These are phyloP conservation scores for Zophobas morio DNA, from an alignment of 1,140 invertebrate species.

Conservation along the genomic window DNA sequence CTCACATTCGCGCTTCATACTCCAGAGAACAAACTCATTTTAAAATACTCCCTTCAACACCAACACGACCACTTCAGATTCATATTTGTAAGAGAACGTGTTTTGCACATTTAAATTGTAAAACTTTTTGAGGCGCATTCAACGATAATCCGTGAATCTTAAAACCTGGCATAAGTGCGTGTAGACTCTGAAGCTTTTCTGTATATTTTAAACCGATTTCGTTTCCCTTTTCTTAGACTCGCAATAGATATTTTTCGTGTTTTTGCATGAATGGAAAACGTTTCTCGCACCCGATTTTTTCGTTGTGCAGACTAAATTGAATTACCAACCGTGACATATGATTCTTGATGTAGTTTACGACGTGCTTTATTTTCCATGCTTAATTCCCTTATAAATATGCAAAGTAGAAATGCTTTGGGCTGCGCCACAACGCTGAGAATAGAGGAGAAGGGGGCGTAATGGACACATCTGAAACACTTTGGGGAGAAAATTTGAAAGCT, in stretches of 20 bases:
- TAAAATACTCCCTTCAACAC: neutral
- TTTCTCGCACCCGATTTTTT: neutral
- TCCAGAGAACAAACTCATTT: neutral
- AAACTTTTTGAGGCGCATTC: slow-evolving; percentile 1
- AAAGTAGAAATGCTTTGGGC: slow-evolving; percentile 27
- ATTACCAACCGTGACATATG: slow-evolving; percentile 29
- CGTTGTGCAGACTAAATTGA: slow-evolving; percentile 4
- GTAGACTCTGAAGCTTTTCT: neutral
- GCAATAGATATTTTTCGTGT: slow-evolving; percentile 16
- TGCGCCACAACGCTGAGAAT: neutral
- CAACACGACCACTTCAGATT: neutral
- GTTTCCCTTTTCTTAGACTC: neutral
- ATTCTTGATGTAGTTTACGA: slow-evolving; percentile 30
- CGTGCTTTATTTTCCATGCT: slow-evolving; percentile 18
- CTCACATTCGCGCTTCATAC: slow-evolving; percentile 5
- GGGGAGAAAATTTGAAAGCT: no score
- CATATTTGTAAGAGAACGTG: slow-evolving; percentile 14
- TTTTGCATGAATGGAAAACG: neutral
- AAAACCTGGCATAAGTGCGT: slow-evolving; percentile 7
- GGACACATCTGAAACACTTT: no score
- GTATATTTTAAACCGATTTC: slow-evolving; percentile 31
- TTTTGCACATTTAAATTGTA: slow-evolving; percentile 19
- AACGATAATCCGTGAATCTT: slow-evolving; percentile 23
- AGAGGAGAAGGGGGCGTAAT: no score
- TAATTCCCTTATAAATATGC: slow-evolving; percentile 38